A percentile compares a stretch with the other conserved stretches of the same genome.
Conservation (phyloP, 2,888 invertebrate genomes). For the Pecten maximus region DNA sequence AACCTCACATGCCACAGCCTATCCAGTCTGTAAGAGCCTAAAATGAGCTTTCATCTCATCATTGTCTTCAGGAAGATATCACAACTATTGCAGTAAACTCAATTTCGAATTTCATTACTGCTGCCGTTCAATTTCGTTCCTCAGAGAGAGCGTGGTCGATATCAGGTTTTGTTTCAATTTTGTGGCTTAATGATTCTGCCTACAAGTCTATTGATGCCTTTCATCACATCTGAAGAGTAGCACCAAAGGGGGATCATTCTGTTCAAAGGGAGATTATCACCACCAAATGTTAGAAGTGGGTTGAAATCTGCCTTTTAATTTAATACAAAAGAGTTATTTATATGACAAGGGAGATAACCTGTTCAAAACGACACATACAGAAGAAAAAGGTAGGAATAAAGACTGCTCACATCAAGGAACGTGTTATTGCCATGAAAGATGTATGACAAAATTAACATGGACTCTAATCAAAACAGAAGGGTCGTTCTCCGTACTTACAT, state of each 20-base stretch:
- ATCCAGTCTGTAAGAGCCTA: slow-evolving; percentile 15
- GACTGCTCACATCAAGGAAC: not conserved
- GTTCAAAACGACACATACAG: not conserved
- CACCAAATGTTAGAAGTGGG: not conserved
- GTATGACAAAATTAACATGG: not conserved
- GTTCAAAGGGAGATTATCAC: slow-evolving; percentile 18
- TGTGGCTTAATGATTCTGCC: slow-evolving; percentile 9
- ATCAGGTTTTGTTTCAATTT: slow-evolving; percentile 32
- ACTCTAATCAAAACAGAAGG: not conserved
- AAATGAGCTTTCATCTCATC: slow-evolving; percentile 24
- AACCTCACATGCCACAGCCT: not conserved
- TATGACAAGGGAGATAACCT: not conserved
- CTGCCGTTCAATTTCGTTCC: slow-evolving; percentile 28
- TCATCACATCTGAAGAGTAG: slow-evolving; percentile 1
- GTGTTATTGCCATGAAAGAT: not conserved
- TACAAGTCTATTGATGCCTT: not conserved
- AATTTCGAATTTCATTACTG: slow-evolving; percentile 27
- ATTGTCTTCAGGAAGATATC: slow-evolving; percentile 11
- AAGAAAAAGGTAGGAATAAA: not conserved
- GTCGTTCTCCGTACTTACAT: not conserved
- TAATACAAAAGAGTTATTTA: not conserved
- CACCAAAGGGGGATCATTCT: not conserved
- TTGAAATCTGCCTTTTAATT: not conserved
- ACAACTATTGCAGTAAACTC: slow-evolving; percentile 30
- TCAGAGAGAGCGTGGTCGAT: slow-evolving; percentile 27